phyloP scores from a whole-genome alignment of 2,113 vertebrate genomes.

The Phalacrocorax aristotelis region DNA sequence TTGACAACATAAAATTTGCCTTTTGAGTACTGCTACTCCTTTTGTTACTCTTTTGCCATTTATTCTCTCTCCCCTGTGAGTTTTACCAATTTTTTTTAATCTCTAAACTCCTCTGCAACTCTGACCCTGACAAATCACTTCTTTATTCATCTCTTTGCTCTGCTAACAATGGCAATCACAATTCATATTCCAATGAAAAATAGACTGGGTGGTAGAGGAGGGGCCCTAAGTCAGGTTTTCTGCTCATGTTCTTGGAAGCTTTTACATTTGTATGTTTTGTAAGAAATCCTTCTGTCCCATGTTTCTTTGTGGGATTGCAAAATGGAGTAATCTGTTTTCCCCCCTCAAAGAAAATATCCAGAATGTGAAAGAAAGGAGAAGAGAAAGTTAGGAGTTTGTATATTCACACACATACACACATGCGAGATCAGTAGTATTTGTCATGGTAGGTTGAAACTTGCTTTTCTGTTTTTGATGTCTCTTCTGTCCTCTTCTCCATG shows the following conservation, averaged over 20 bases:
- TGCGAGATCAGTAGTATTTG: background rate
- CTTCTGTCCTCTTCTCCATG: background rate
- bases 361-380: background rate
- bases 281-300: background rate
- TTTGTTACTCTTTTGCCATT: slow-evolving; percentile 5
- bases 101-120: background rate
- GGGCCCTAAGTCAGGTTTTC: background rate
- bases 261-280: background rate
- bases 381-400: background rate
- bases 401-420: background rate
- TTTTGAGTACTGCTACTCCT: background rate
- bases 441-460: background rate
- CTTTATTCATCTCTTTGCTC: slow-evolving; percentile 9
- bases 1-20: background rate
- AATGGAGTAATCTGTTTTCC: background rate
- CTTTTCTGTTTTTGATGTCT: background rate
- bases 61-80: background rate
- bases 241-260: background rate
- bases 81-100: background rate
- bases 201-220: background rate
- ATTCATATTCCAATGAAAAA: background rate
- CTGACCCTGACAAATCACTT: slow-evolving; percentile 16
- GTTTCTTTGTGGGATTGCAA: background rate
- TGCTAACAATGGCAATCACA: background rate
- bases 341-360: background rate